Percentiles rank a stretch among this genome's conserved stretches.
phyloP scores from a whole-genome alignment of 1,140 invertebrate genomes.

The Bombus affinis region DNA sequence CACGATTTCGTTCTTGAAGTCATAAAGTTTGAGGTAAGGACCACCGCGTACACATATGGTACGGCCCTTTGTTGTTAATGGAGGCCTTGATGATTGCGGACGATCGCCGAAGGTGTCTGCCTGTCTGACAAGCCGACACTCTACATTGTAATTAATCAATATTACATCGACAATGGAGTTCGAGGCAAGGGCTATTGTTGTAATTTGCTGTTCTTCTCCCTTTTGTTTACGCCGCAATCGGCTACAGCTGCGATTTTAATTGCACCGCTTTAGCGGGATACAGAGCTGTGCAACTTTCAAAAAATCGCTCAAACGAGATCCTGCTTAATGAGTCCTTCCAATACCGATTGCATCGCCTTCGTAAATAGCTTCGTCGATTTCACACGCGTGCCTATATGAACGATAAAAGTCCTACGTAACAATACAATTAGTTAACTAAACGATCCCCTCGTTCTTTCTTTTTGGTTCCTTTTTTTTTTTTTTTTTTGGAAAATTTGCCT shows the following conservation, averaged over 20 bases:
- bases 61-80: constrained; percentile 62
- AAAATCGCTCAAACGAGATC: constrained; percentile 35
- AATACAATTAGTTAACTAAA: not conserved
- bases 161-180: constrained; percentile 76
- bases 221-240: constrained; percentile 62
- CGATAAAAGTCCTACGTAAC: not conserved
- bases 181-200: constrained; percentile 71
- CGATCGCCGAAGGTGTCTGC: constrained; percentile 49
- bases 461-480: rapidly evolving
- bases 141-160: constrained; percentile 76
- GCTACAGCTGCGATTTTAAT: constrained; percentile 74
- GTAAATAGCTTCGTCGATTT: constrained; percentile 1
- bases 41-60: constrained; percentile 4
- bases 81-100: constrained; percentile 67
- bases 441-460: not conserved
- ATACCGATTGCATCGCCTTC: constrained; percentile 7
- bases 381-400: not conserved
- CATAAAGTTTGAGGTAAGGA: constrained; percentile 24
- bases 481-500: not conserved
- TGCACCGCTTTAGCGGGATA: constrained; percentile 61
- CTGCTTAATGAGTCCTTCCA: constrained; percentile 22
- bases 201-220: constrained; percentile 68
- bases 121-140: constrained; percentile 35
- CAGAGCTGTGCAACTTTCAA: constrained; percentile 1
- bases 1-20: not conserved